A percentile compares a stretch with the other conserved stretches of the same genome.
Conservation (phyloP, 2,113 vertebrate genomes). For the Plectropomus leopardus region DNA sequence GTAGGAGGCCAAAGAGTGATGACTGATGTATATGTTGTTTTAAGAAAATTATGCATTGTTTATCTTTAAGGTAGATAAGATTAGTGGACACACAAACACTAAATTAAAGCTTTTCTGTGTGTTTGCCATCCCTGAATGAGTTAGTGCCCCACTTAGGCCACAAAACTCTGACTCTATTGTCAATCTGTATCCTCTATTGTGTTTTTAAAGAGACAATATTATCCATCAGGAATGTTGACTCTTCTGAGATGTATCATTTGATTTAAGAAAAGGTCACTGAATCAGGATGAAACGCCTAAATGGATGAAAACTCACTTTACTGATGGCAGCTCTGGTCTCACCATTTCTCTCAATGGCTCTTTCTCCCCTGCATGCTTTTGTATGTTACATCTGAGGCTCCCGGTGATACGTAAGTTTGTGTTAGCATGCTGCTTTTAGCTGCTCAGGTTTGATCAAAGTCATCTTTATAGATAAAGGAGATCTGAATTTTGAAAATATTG, state of each 20-base stretch:
- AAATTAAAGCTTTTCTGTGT: not conserved
- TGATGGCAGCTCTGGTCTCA: not conserved
- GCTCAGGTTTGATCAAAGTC: fast-evolving
- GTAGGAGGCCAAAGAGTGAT: too few species aligned
- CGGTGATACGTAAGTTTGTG: not conserved
- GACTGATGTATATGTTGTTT: too few species aligned
- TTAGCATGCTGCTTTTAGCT: too few species aligned
- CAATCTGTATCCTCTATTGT: too few species aligned
- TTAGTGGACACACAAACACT: not conserved
- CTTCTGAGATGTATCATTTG: not conserved
- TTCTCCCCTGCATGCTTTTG: not conserved
- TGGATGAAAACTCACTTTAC: too few species aligned
- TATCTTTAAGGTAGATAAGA: too few species aligned
- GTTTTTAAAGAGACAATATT: too few species aligned
- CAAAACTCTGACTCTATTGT: too few species aligned
- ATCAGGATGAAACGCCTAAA: not conserved
- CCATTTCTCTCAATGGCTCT: too few species aligned
- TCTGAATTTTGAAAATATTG: not conserved
- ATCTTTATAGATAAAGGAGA: not conserved
- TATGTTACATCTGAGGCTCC: not conserved
- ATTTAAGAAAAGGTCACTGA: not conserved
- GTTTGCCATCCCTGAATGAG: not conserved
- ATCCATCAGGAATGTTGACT: not conserved
- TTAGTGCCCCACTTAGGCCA: too few species aligned
- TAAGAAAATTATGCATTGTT: too few species aligned